These are phyloP conservation scores for Smutsia gigantea DNA, from an alignment of 2,797 vertebrate genomes.

Conservation along the genomic window DNA sequence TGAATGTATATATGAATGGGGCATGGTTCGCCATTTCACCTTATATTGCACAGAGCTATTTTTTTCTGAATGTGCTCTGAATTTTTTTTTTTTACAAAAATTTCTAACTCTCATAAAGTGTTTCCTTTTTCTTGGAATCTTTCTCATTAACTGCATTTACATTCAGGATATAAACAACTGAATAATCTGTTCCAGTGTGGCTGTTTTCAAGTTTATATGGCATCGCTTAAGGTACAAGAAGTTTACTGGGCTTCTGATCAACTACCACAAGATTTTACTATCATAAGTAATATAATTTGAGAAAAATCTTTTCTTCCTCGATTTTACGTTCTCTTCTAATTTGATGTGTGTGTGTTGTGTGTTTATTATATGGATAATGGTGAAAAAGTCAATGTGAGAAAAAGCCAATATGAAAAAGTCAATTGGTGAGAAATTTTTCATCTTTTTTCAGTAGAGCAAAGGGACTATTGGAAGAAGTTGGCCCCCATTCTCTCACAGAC, in stretches of 20 bases:
- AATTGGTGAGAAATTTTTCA: background rate
- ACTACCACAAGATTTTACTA: background rate
- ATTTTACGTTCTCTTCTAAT: background rate
- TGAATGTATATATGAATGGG: background rate
- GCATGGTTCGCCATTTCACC: background rate
- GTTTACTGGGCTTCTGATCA: background rate
- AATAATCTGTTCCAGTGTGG: background rate
- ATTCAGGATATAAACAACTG: background rate
- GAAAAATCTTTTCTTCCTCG: background rate
- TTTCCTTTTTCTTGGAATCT: background rate
- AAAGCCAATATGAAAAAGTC: background rate
- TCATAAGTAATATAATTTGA: background rate
- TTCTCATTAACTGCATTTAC: background rate
- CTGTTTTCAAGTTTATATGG: background rate
- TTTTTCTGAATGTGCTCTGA: background rate
- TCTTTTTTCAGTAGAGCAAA: background rate
- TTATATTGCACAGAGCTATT: background rate
- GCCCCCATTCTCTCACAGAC: background rate
- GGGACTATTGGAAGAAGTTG: background rate
- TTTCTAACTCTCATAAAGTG: background rate
- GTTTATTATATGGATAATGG: background rate
- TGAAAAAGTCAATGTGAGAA: background rate
- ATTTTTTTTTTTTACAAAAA: background rate
- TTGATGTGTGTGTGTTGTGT: background rate
- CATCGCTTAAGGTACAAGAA: background rate